Conservation (phyloP, 2,888 invertebrate species). For the Dryadula phaetusa region DNA sequence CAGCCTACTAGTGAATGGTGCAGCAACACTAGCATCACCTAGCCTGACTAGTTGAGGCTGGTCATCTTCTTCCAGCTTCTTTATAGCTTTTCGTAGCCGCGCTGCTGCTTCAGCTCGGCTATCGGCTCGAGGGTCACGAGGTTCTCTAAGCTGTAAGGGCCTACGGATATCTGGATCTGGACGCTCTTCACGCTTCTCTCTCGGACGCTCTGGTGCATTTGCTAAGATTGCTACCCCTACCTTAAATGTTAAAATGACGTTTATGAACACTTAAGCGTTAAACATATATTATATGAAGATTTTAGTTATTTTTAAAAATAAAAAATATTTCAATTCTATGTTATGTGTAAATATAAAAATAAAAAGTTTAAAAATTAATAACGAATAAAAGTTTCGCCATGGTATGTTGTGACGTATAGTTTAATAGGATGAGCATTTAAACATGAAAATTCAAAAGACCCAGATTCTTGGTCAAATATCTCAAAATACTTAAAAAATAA, state of each 20-base stretch:
- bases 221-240: constrained; percentile 95
- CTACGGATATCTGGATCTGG: constrained; percentile 85
- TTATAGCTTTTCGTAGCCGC: constrained; percentile 88
- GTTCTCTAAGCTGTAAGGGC: constrained; percentile 35
- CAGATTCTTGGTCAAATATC: no score
- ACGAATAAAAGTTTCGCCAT: neutral
- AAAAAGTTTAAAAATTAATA: no score
- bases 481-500: no score
- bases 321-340: no score
- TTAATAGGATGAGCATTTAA: neutral
- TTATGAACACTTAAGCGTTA: neutral
- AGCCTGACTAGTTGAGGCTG: constrained; percentile 95
- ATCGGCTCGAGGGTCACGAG: constrained; percentile 58
- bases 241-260: constrained; percentile 50
- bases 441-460: neutral
- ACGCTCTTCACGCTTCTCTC: constrained; percentile 84
- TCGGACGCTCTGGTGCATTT: constrained; percentile 85
- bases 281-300: no score
- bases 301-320: no score
- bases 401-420: neutral
- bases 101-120: constrained; percentile 68
- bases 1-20: constrained; percentile 98
- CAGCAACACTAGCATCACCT: constrained; percentile 99
- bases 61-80: constrained; percentile 95
- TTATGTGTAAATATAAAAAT: no score